Percentiles rank a stretch among this genome's conserved stretches.
phyloP scores from a whole-genome alignment of 1,140 invertebrate genomes.

The Carposina sasakii region DNA sequence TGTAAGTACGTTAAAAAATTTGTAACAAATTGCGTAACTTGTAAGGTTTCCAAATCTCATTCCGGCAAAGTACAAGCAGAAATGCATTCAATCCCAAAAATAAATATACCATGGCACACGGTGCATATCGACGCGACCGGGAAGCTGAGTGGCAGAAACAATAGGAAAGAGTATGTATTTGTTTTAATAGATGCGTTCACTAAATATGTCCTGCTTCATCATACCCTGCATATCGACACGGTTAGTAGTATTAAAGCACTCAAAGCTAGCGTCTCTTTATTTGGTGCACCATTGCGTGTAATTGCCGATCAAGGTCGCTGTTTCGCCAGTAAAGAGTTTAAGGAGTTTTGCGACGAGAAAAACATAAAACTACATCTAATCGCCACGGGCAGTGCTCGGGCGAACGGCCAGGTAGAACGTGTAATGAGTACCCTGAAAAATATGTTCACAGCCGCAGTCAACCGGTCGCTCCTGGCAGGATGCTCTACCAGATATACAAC shows the following conservation, averaged over 20 bases:
- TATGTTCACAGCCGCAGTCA: slow-evolving; percentile 25
- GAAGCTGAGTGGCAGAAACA: slow-evolving; percentile 19
- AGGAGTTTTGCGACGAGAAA: slow-evolving; percentile 23
- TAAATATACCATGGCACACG: not conserved
- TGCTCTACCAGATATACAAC: slow-evolving; percentile 27
- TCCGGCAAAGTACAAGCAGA: slow-evolving; percentile 14
- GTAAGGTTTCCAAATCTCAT: slow-evolving; percentile 24
- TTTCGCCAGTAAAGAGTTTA: slow-evolving; percentile 16
- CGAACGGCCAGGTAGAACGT: slow-evolving; percentile 16
- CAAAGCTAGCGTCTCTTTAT: not conserved
- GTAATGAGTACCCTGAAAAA: slow-evolving; percentile 17
- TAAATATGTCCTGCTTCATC: slow-evolving; percentile 24
- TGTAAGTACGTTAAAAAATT: slow-evolving; percentile 1
- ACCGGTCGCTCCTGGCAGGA: slow-evolving; percentile 22
- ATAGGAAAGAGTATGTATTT: slow-evolving; percentile 20
- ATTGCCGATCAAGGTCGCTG: not conserved
- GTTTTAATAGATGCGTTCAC: slow-evolving; percentile 27
- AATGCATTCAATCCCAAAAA: not conserved
- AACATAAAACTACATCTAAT: slow-evolving; percentile 23
- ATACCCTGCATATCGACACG: slow-evolving; percentile 3
- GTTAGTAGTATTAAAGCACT: not conserved
- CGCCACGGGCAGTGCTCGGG: slow-evolving; percentile 22
- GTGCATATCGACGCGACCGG: slow-evolving; percentile 7
- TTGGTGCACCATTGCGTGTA: not conserved
- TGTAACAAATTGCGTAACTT: slow-evolving; percentile 22